Base-by-base conservation (phyloP, 1,140 invertebrate species). In the Aphis gossypii region DNA sequence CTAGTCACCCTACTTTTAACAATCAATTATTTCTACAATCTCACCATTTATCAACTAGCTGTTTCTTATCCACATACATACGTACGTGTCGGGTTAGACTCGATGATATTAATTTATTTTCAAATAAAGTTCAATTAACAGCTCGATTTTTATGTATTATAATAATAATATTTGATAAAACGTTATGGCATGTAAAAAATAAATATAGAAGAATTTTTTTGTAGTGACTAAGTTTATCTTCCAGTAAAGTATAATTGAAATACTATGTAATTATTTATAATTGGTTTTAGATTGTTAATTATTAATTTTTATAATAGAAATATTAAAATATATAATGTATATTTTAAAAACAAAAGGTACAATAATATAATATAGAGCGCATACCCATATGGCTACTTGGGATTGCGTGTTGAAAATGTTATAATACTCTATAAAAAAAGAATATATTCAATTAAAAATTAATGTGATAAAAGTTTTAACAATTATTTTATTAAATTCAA, bases 21-120 rank as follows among this genome's bases (percentile, higher is more conserved):
- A 56, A 38, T 38, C 48, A 89, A 89, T 89, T 56, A 56, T 89
- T 89, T 56, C 18, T 35, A 56, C n/a, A 41, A 89, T 56, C 35
- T 38, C 88, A 44, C 46, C 87, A 54, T 88, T 88, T 56, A 89
- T 89, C 88, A 89, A 89, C 51, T 41, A 41, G 88, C 51, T 25
- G 51, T 56, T 89, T 25, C 51, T 56, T 54, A 89, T 89, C 88
- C 35, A 56, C 51, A 41, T n/a, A 41, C 21, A 83, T 84, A 23
- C 2, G 20, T 7, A 38, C 48, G 14, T 3, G 87, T 23, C 20
- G 7, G 8, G 1, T 20, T 23, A 14, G 20, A 38, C 20, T 89
- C 48, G 11, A 25, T 54, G 35, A 14, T 9, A 41, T 89, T 89
- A 89, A 89, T 89, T 89, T 56, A 54, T 89, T 89, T 54, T 23